Base-by-base conservation (phyloP, 2,888 invertebrate genomes). In the Caenorhabditis auriculariae region DNA sequence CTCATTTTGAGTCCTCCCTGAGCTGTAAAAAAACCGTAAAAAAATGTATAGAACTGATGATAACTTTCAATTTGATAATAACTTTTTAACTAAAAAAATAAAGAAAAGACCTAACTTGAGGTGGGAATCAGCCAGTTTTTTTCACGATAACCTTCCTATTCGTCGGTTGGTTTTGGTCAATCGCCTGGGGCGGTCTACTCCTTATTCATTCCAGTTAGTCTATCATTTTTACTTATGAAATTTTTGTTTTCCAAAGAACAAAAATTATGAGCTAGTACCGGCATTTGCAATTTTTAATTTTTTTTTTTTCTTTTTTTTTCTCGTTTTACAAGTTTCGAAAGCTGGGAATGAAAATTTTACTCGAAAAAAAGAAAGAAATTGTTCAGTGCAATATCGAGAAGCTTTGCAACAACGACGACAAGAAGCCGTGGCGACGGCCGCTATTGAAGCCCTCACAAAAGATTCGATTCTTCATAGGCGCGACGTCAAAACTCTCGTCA, bases 181-280 rank as follows among this genome's bases (percentile, higher is more conserved):
- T 95, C 66, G 93, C 93, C 88, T 95, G 95, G 95, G 95, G 94
- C 2, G 88, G 92, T 69, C 90, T 91, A 78, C 90, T 94, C 89
- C 84, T 94, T 64, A 89, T 88, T 80, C 87, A 91, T 77, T 89
- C 94, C 62, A 88, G 94, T 94, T 84, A 46, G 58, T 51, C 17
- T 2, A 23, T 2, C 27, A 45, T 26, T 47, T n/a, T 49, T 15
- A 41, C n/a, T 27, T 17, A 12, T 23, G 19, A n/a, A 23, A 39
- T 15, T 12, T 35, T n/a, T 46, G 46, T 52, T 9, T 21, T 43
- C 35, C 35, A 35, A 35, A 15, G n/a, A 35, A n/a, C n/a, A 15
- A n/a, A n/a, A n/a, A n/a, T n/a, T n/a, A n/a, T n/a, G n/a, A n/a
- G n/a, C n/a, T n/a, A n/a, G n/a, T n/a, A n/a, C n/a, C n/a, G n/a